A percentile compares a stretch with the other conserved stretches of the same genome.
phyloP scores from a whole-genome alignment of 2,888 invertebrate genomes.

The Rambutsinella grinnellia region DNA sequence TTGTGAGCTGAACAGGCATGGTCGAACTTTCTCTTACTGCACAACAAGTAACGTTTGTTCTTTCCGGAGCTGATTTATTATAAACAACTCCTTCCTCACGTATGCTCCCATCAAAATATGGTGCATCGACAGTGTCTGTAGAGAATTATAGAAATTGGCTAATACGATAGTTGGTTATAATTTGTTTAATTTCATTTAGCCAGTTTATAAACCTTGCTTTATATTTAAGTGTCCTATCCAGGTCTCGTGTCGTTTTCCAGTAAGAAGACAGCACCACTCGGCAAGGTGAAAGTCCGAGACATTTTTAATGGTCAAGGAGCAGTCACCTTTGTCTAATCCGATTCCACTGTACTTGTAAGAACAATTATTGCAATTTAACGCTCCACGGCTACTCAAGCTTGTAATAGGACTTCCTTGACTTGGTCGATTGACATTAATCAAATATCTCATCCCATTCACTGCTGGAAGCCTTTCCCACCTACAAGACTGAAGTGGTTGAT shows the following conservation, averaged over 20 bases:
- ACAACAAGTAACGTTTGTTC: no score
- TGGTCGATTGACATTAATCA: neutral
- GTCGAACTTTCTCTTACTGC: no score
- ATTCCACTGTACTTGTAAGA: constrained; percentile 19
- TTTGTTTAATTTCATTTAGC: no score
- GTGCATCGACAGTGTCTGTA: no score
- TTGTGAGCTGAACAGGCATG: no score
- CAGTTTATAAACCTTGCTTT: neutral
- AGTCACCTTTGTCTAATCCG: constrained; percentile 33
- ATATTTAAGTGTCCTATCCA: constrained; percentile 31
- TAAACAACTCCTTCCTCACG: no score
- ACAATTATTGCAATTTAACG: constrained; percentile 10
- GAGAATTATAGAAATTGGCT: no score
- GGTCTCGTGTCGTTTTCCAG: neutral
- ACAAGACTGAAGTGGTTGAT: neutral
- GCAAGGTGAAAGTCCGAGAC: constrained; percentile 11
- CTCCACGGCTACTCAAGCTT: neutral
- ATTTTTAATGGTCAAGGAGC: constrained; percentile 30
- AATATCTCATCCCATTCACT: constrained; percentile 8
- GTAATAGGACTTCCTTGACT: neutral
- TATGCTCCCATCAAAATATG: no score
- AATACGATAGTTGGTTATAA: no score
- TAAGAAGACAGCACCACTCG: constrained; percentile 20
- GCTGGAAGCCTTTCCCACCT: constrained; percentile 21
- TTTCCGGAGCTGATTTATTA: no score